Percentiles rank a stretch among this genome's conserved stretches.
phyloP scores from a whole-genome alignment of 2,888 invertebrate species.

The Hirudinaria manillensis region DNA sequence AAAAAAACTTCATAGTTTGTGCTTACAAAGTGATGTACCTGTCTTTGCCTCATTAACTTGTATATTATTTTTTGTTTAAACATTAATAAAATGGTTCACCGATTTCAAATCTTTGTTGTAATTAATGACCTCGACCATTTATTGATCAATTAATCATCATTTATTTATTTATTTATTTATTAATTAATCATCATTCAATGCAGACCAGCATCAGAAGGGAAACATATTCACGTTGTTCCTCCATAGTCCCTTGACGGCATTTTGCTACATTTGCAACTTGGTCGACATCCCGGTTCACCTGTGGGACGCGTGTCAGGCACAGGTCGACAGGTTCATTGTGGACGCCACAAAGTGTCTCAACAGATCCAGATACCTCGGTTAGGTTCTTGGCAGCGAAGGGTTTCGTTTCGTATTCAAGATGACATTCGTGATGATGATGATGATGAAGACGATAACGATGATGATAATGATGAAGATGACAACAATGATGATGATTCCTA shows the following conservation, averaged over 20 bases:
- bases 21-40: too few species aligned
- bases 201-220: constrained; percentile 66
- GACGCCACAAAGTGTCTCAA: constrained; percentile 79
- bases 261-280: constrained; percentile 84
- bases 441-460: too few species aligned
- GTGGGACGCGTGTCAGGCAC: constrained; percentile 79
- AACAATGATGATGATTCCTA: too few species aligned
- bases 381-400: constrained; percentile 46
- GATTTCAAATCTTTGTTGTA: too few species aligned
- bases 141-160: too few species aligned
- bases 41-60: too few species aligned
- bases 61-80: too few species aligned
- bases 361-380: constrained; percentile 71
- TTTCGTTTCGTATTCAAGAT: background rate
- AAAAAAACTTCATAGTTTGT: too few species aligned
- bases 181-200: background rate
- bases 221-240: constrained; percentile 90
- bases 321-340: constrained; percentile 76
- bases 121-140: too few species aligned
- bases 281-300: constrained; percentile 74
- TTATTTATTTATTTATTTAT: background rate
- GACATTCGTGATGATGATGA: too few species aligned
- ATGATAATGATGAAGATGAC: too few species aligned
- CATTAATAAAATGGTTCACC: too few species aligned
- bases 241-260: constrained; percentile 83